These are phyloP conservation scores for Tachypleus tridentatus DNA, from an alignment of 1,140 invertebrate species.

Conservation along the genomic window DNA sequence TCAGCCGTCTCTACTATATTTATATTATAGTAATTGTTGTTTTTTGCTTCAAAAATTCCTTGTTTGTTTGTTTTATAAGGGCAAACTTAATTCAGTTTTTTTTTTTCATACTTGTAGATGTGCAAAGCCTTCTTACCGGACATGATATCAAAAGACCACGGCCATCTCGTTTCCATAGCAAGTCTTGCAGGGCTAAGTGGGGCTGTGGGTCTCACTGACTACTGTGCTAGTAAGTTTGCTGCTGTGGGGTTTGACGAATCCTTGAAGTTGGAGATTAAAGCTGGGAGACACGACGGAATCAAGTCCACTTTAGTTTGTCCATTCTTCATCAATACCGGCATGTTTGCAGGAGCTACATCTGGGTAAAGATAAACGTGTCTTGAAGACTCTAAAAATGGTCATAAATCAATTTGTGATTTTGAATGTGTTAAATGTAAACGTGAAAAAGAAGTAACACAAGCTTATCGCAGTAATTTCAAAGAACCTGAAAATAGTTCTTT, in stretches of 20 bases:
- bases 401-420: no score
- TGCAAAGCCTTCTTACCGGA: slow-evolving; percentile 59
- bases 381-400: no score
- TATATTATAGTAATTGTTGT: not conserved
- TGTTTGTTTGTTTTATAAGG: not conserved
- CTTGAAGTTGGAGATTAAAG: slow-evolving; percentile 53
- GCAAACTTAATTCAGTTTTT: no score
- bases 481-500: no score
- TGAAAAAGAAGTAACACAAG: no score
- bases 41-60: slow-evolving; percentile 1
- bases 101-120: slow-evolving; percentile 9
- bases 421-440: no score
- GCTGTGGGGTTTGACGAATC: slow-evolving; percentile 86
- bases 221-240: slow-evolving; percentile 89
- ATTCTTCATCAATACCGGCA: slow-evolving; percentile 88
- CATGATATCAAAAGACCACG: slow-evolving; percentile 62
- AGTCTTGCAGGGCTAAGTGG: slow-evolving; percentile 79
- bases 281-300: slow-evolving; percentile 51
- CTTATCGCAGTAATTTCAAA: no score
- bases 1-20: no score
- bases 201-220: slow-evolving; percentile 76
- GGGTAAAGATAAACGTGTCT: slow-evolving; percentile 43
- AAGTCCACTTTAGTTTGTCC: slow-evolving; percentile 83
- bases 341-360: slow-evolving; percentile 80
- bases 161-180: slow-evolving; percentile 90